Percentiles rank a stretch among this genome's conserved stretches.
Evolutionary conservation across 2,888 invertebrate species (phyloP).

Genomic region (Oligia latruncula): DNA sequence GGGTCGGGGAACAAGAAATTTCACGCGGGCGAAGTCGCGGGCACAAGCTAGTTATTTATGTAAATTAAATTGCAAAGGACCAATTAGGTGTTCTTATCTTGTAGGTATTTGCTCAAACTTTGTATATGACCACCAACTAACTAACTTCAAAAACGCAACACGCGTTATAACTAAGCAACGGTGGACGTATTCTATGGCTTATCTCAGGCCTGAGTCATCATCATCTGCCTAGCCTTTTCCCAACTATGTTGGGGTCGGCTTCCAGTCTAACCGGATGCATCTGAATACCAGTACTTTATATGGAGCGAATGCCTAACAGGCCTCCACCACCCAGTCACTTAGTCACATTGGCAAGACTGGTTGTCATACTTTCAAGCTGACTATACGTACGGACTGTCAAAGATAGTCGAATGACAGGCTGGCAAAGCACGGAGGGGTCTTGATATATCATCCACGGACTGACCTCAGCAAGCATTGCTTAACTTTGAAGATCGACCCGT

Average conservation of each 20-base stretch:
- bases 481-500: background rate
- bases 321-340: background rate
- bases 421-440: background rate
- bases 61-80: background rate
- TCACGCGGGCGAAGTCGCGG: no score
- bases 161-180: no score
- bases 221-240: background rate
- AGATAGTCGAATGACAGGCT: background rate
- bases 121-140: no score
- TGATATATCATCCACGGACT: background rate
- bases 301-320: background rate
- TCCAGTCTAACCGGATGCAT: background rate
- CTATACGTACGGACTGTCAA: background rate
- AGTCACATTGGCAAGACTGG: background rate
- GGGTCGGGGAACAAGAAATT: no score
- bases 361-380: background rate
- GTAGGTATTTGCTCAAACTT: no score
- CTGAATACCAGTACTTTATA: background rate
- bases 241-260: background rate
- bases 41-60: background rate
- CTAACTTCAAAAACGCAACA: no score
- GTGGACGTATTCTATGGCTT: background rate
- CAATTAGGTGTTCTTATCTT: background rate
- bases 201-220: background rate
- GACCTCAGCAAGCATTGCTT: background rate